These are phyloP conservation scores for Platichthys flesus DNA, from an alignment of 2,113 vertebrate species.

Conservation along the genomic window DNA sequence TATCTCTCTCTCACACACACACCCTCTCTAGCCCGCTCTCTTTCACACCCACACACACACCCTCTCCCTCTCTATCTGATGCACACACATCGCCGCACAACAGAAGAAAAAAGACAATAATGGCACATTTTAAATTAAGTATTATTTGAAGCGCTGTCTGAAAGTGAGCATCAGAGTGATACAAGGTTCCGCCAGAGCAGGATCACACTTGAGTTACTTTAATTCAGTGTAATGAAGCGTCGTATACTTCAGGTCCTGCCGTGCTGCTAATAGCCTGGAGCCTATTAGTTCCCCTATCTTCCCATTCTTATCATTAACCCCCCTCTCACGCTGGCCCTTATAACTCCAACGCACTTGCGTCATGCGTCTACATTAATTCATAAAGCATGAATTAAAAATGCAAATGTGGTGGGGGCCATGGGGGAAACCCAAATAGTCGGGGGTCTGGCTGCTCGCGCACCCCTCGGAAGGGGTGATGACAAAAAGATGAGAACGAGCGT, in stretches of 20 bases:
- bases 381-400: slow-evolving; percentile 70
- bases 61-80: neutral
- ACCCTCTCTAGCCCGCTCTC: slow-evolving; percentile 4
- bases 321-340: slow-evolving; percentile 55
- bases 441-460: slow-evolving; percentile 44
- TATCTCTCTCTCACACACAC: neutral
- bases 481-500: slow-evolving; percentile 67
- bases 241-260: slow-evolving; percentile 56
- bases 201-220: slow-evolving; percentile 64
- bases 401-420: slow-evolving; percentile 46
- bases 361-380: slow-evolving; percentile 69
- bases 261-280: slow-evolving; percentile 73
- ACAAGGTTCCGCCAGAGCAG: slow-evolving; percentile 38
- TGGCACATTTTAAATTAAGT: slow-evolving; percentile 35
- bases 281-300: slow-evolving; percentile 69
- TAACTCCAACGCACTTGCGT: slow-evolving; percentile 62
- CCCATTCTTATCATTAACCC: slow-evolving; percentile 69
- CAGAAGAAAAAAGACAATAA: neutral
- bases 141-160: slow-evolving; percentile 38
- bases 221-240: slow-evolving; percentile 68
- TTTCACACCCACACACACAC: too few species aligned
- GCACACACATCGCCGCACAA: slow-evolving; percentile 11
- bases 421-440: slow-evolving; percentile 21
- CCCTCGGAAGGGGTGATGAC: slow-evolving; percentile 56
- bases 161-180: slow-evolving; percentile 30